phyloP scores from a whole-genome alignment of 2,888 invertebrate species.

The Caenorhabditis sulstoni region DNA sequence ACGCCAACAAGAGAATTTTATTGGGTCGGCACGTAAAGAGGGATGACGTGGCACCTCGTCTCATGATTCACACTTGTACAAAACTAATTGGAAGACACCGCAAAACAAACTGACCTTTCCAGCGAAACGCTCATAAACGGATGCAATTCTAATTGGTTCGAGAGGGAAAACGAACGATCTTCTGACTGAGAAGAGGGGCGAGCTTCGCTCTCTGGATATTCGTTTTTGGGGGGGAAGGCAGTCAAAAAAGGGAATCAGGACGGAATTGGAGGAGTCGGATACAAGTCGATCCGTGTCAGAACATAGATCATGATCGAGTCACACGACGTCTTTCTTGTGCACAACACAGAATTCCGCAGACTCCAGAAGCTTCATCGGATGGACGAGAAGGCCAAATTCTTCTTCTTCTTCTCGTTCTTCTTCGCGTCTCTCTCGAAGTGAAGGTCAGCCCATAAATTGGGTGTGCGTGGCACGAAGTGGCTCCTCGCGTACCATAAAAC shows the following conservation, averaged over 20 bases:
- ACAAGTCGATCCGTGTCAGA: background rate
- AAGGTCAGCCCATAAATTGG: no score
- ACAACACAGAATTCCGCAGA: no score
- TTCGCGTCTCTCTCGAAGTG: no score
- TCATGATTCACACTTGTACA: constrained; percentile 5
- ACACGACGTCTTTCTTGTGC: background rate
- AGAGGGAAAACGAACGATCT: background rate
- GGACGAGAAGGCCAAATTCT: no score
- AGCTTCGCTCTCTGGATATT: no score
- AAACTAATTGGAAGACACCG: constrained; percentile 7
- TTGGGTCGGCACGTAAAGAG: background rate
- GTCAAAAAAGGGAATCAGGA: background rate
- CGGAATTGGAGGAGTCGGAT: no score
- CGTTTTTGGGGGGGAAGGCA: background rate
- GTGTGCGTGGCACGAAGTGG: no score
- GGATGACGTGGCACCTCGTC: constrained; percentile 11
- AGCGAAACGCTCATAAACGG: constrained; percentile 9
- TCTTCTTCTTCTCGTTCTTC: no score
- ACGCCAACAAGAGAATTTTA: background rate
- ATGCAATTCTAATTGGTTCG: constrained; percentile 2
- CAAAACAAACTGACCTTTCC: constrained; percentile 18
- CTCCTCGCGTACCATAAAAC: no score
- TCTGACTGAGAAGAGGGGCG: background rate
- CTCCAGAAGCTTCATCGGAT: no score
- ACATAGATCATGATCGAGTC: background rate